Evolutionary conservation across 2,113 vertebrate species (phyloP).

Genomic region (Pyxicephalus adspersus): DNA sequence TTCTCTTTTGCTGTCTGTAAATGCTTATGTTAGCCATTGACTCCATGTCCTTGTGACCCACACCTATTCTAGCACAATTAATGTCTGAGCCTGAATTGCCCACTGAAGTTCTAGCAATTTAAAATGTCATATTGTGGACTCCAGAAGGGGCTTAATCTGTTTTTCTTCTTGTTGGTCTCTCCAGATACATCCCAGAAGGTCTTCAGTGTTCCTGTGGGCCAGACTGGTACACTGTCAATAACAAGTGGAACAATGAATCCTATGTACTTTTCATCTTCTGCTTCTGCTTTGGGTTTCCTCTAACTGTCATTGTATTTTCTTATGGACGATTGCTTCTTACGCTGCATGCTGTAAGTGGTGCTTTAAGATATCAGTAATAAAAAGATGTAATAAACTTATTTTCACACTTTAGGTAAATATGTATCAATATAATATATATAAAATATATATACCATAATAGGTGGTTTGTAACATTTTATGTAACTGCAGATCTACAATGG

Average conservation of each 20-base stretch:
- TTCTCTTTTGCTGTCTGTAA: too few species aligned
- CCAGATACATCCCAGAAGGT: constrained; percentile 77
- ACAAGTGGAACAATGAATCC: constrained; percentile 77
- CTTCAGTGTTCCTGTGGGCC: constrained; percentile 77
- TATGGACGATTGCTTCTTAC: constrained; percentile 73
- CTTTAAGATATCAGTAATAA: not conserved
- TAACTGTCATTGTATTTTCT: constrained; percentile 72
- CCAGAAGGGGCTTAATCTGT: not conserved
- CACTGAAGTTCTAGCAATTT: not conserved
- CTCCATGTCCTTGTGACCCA: too few species aligned
- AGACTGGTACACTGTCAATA: constrained; percentile 76
- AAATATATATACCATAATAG: too few species aligned
- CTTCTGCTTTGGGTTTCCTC: constrained; percentile 77
- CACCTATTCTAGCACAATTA: not conserved
- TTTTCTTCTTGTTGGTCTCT: not conserved
- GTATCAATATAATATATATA: too few species aligned
- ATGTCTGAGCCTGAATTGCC: not conserved
- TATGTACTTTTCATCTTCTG: constrained; percentile 76
- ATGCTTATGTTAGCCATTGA: too few species aligned
- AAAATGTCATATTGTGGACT: not conserved
- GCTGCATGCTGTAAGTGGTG: constrained; percentile 67
- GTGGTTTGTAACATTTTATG: too few species aligned
- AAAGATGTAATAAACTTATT: not conserved
- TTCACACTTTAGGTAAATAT: not conserved
- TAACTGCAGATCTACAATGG: too few species aligned